Percentiles rank a stretch among this genome's conserved stretches.
Conservation (phyloP, 2,797 vertebrate species). For the Oceanodroma leucorhoa region DNA sequence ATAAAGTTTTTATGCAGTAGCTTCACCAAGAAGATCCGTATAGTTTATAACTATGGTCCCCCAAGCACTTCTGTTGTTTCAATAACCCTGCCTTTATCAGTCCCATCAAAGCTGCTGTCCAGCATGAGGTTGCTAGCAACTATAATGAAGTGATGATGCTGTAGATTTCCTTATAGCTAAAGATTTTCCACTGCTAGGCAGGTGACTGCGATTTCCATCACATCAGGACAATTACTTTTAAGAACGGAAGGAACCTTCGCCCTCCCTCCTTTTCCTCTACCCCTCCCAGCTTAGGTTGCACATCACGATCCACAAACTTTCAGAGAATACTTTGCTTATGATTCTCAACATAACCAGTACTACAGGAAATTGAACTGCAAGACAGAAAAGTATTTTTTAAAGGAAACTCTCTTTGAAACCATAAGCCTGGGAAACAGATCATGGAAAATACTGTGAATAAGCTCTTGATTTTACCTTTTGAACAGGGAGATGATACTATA, state of each 20-base stretch:
- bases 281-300: constrained; percentile 41
- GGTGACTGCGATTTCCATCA: constrained; percentile 69
- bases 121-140: constrained; percentile 10
- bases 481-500: constrained; percentile 56
- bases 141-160: constrained; percentile 41
- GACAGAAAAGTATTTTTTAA: constrained; percentile 69
- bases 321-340: constrained; percentile 61
- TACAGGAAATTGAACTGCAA: constrained; percentile 78
- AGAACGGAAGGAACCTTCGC: constrained; percentile 60
- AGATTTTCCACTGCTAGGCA: constrained; percentile 52
- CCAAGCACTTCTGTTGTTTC: not conserved
- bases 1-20: not conserved
- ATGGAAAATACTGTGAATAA: constrained; percentile 70
- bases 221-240: constrained; percentile 59
- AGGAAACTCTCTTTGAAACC: constrained; percentile 69
- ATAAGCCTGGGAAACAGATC: constrained; percentile 76
- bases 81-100: constrained; percentile 28
- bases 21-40: not conserved
- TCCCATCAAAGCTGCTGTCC: constrained; percentile 49
- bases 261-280: constrained; percentile 50
- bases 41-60: not conserved
- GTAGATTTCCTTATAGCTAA: constrained; percentile 31
- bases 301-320: constrained; percentile 42
- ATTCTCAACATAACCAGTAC: constrained; percentile 59
- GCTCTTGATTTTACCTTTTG: constrained; percentile 62